Base-by-base conservation (phyloP, 2,113 vertebrate species). In the Melanostigma gelatinosum region DNA sequence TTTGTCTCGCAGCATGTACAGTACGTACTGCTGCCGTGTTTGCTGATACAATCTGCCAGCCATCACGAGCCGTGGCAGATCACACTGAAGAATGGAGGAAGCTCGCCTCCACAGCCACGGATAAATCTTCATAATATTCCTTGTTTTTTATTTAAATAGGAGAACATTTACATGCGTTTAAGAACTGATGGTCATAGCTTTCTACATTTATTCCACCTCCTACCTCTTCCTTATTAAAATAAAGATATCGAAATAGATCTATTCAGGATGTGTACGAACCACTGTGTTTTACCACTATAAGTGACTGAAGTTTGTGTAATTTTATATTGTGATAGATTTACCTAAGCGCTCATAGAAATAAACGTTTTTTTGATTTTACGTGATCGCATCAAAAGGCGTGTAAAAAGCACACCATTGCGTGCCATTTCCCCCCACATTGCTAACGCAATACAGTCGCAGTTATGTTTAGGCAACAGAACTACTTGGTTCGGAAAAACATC, bases 31-130 rank as follows among this genome's bases (percentile, higher is more conserved):
- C 94, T 93, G 92, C 81, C 79, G 84, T 85, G 87, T 92, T 95
- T 85, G 70, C 93, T 79, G 94, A 96, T 93, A 90, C 81, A 34
- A 96, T 96, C 95, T 94, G 88, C 62, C 93, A 93, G 91, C 91
- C 82, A 70, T 69, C 85, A 60, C 60, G 0, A 57, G 83, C 85
- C 71, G 67, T 75, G 90, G 92, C 81, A 86, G 86, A 94, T 93
- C 91, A 69, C 86, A 87, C 90, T 85, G 91, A 90, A 93, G 93
- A 88, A 93, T 34, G 66, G 63, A 80, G 69, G 77, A 76, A 52
- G 72, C 67, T 86, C 57, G 57, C 79, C 81, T 83, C 79, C 72
- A 82, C 79, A 88, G 83, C 75, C 61, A 58, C 78, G 73, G 77
- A 91, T 90, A 76, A 87, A 92, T 93, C 87, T 84, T 38, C 82